These are phyloP conservation scores for Platycheirus rosarum DNA, from an alignment of 2,888 invertebrate genomes.

Conservation along the genomic window DNA sequence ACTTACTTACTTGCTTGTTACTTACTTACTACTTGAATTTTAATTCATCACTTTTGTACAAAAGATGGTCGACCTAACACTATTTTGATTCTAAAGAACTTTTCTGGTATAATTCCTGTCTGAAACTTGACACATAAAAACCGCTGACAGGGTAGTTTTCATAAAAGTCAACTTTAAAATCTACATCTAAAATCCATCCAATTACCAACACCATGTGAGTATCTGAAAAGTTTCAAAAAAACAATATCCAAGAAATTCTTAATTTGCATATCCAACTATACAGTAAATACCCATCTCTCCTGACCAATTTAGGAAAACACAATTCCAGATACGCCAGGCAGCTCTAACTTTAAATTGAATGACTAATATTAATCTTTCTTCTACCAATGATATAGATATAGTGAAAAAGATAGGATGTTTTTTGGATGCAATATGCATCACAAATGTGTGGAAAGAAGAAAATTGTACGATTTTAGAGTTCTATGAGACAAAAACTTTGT, in stretches of 20 bases:
- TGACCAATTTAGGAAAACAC: slow-evolving; percentile 18
- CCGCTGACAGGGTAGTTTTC: too few relatives aligned
- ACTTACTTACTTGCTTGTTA: too few relatives aligned
- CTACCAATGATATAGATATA: background rate
- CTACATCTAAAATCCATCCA: too few relatives aligned
- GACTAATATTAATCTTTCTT: slow-evolving; percentile 32
- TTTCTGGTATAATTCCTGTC: too few relatives aligned
- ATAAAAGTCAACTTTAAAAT: too few relatives aligned
- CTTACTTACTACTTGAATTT: too few relatives aligned
- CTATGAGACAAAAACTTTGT: slow-evolving; percentile 14
- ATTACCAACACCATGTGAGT: background rate
- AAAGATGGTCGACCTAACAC: too few relatives aligned
- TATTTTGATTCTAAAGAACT: too few relatives aligned
- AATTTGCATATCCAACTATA: background rate
- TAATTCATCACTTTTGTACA: too few relatives aligned
- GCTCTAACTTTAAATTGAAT: slow-evolving; percentile 44
- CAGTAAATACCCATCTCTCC: too few relatives aligned
- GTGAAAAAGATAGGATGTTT: background rate
- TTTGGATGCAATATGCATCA: too few relatives aligned
- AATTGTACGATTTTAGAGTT: background rate
- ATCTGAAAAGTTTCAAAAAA: background rate
- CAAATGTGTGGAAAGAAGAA: background rate
- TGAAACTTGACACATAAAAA: too few relatives aligned
- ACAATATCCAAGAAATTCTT: background rate
- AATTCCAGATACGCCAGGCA: slow-evolving; percentile 11